Evolutionary conservation across 1,140 invertebrate genomes (phyloP).

Genomic region (Steinernema feltiae): DNA sequence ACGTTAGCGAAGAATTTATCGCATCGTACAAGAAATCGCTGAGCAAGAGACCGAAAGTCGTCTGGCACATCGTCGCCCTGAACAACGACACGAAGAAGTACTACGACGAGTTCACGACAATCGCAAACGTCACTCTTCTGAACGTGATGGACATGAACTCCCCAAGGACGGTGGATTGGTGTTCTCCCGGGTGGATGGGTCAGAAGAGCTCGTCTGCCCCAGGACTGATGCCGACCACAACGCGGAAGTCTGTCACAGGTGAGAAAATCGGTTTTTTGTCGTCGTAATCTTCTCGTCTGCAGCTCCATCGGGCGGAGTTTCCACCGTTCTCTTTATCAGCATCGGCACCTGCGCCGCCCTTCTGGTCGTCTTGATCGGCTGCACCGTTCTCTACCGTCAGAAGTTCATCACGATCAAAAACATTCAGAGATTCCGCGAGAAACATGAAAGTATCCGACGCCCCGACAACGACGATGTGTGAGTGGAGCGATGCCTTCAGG

Average conservation of each 20-base stretch:
- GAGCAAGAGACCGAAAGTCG: not conserved
- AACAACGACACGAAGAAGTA: not conserved
- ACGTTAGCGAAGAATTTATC: not conserved
- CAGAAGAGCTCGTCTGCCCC: not conserved
- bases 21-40: not conserved
- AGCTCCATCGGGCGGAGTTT: constrained; percentile 15
- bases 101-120: not conserved
- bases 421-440: constrained; percentile 38
- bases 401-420: constrained; percentile 44
- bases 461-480: constrained; percentile 25
- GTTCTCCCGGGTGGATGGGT: too few species aligned
- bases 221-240: not conserved
- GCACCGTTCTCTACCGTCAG: constrained; percentile 40
- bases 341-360: constrained; percentile 36
- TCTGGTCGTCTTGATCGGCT: constrained; percentile 34
- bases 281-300: too few species aligned
- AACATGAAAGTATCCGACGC: constrained; percentile 17
- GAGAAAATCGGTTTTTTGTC: not conserved
- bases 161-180: not conserved
- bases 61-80: not conserved
- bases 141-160: not conserved
- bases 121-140: not conserved
- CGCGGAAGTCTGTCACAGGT: not conserved
- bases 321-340: constrained; percentile 35
- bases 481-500: not conserved